Base-by-base conservation (phyloP, 2,113 vertebrate species). In the Cettia cetti region DNA sequence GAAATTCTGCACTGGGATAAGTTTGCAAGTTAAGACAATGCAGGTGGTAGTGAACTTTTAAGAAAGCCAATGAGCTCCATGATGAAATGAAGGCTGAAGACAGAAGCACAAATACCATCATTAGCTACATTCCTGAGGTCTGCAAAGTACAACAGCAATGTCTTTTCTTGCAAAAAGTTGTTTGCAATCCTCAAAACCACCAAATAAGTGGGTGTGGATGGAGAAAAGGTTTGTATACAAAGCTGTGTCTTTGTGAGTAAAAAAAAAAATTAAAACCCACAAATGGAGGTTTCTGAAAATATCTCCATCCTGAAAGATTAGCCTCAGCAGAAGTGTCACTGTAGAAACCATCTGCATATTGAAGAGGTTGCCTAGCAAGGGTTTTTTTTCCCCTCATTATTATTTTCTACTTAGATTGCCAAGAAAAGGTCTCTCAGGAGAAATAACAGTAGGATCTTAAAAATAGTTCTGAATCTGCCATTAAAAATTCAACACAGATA, bases 221-320 rank as follows among this genome's bases (percentile, higher is more conserved):
- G 47, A 68, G 35, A 82, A 91, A 92, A 95, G 80, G 87, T 93
- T 72, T 95, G 86, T 96, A 93, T 90, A 93, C 87, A 94, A 87
- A 96, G 82, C 91, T 92, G 77, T 90, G 77, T 75, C 84, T 97
- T 96, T 94, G 79, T 76, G 44, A 96, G 50, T 33, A 90, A 95
- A 85, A 91, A 86, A 97, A 94, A 65, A 35, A 33, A 33, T 14
- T 14, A 15, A 77, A 77, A 19, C 28, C 63, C 89, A 95, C 96
- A 97, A 97, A 96, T 96, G 82, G 80, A 79, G 94, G 90, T 96
- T 97, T 97, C 97, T 97, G 95, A 97, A 98, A 98, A 98, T 97
- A 98, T 97, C 97, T 98, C 97, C 97, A 97, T 98, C 94, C 92
- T 96, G 44, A 86, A 96, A 94, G 90, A 98, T 97, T 95, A 97